Conservation (phyloP, 2,797 vertebrate species). For the Bucorvus abyssinicus region DNA sequence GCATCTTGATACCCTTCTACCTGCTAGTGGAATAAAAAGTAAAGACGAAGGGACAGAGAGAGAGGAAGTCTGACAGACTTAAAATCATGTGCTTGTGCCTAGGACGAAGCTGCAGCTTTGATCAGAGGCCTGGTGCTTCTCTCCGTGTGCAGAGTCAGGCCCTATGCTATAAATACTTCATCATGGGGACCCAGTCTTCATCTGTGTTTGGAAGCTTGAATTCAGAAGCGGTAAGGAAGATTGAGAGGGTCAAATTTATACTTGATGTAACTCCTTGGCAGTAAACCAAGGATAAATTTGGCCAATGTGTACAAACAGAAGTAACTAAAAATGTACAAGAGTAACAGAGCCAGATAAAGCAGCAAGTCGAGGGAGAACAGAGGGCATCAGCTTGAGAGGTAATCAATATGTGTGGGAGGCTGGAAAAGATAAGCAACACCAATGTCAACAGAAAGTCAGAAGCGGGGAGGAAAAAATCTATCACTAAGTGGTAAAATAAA, state of each 20-base stretch:
- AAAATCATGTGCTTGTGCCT: not conserved
- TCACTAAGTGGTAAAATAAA: not conserved
- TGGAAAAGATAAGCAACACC: constrained; percentile 49
- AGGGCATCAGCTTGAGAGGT: constrained; percentile 31
- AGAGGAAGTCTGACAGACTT: not conserved
- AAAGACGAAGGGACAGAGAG: not conserved
- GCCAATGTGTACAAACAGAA: constrained; percentile 19
- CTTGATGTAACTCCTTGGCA: not conserved
- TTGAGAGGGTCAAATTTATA: not conserved
- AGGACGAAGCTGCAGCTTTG: not conserved
- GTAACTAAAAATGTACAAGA: constrained; percentile 46
- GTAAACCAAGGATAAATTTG: constrained; percentile 34
- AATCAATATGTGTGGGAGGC: constrained; percentile 48
- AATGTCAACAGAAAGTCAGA: constrained; percentile 59
- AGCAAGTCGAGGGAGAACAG: constrained; percentile 19
- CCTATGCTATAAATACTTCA: not conserved
- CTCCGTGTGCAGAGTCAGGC: not conserved
- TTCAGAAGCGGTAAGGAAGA: not conserved
- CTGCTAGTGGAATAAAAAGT: not conserved
- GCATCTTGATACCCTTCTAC: not conserved
- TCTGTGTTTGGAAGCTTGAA: not conserved
- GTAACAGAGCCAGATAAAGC: not conserved
- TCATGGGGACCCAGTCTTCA: not conserved
- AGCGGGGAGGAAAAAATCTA: not conserved
- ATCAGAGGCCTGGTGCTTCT: not conserved